A percentile compares a stretch with the other conserved stretches of the same genome.
Evolutionary conservation across 2,797 vertebrate species (phyloP).

Genomic region (Menidia menidia): DNA sequence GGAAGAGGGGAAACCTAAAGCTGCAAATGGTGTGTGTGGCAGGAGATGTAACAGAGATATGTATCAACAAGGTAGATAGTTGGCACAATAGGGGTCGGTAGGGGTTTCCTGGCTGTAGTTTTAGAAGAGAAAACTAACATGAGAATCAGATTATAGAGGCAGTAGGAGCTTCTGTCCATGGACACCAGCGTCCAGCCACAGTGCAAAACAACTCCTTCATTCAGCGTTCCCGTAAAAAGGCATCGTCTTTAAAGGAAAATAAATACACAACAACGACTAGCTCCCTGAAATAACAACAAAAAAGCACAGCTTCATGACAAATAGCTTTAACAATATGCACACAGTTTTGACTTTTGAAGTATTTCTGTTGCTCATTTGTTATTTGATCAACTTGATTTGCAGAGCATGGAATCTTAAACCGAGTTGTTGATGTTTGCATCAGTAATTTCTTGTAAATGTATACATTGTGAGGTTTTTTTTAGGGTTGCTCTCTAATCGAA

Average conservation of each 20-base stretch:
- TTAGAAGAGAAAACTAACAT: neutral
- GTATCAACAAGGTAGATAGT: constrained; percentile 63
- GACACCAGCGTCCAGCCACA: constrained; percentile 27
- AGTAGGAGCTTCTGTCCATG: neutral
- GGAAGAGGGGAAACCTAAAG: neutral
- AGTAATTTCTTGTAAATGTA: too few relatives aligned
- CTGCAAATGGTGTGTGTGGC: neutral
- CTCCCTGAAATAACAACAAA: constrained; percentile 24
- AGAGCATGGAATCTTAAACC: too few relatives aligned
- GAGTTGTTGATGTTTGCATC: too few relatives aligned
- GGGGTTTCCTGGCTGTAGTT: constrained; percentile 16
- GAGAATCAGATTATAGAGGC: neutral
- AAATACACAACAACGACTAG: neutral
- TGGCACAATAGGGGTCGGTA: constrained; percentile 36
- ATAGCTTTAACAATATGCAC: constrained; percentile 8
- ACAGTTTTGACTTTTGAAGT: neutral
- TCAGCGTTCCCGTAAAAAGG: constrained; percentile 5
- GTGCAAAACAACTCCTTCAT: constrained; percentile 4
- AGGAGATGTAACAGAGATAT: constrained; percentile 63
- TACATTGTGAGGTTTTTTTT: too few relatives aligned
- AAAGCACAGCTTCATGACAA: constrained; percentile 1
- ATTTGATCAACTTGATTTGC: too few relatives aligned
- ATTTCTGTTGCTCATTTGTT: too few relatives aligned
- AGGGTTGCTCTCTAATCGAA: too few relatives aligned
- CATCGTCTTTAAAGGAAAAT: neutral